These are phyloP conservation scores for Ceratosolen fusciceps DNA, from an alignment of 1,140 invertebrate species.

Conservation along the genomic window DNA sequence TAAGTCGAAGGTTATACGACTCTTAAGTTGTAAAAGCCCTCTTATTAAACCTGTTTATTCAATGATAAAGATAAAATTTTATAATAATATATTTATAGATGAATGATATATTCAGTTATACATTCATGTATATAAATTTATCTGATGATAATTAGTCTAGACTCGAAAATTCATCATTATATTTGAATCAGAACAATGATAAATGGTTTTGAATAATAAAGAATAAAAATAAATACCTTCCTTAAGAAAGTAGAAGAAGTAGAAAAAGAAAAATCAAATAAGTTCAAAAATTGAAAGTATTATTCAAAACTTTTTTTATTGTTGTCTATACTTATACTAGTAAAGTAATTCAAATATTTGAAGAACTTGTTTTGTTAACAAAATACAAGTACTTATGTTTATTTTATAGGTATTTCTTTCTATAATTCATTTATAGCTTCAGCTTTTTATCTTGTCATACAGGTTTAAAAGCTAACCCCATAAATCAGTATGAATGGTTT, in stretches of 20 bases:
- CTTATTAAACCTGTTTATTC: slow-evolving; percentile 53
- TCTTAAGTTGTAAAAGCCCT: slow-evolving; percentile 58
- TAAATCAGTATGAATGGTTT: slow-evolving; percentile 67
- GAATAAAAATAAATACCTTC: background rate
- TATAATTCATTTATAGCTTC: background rate
- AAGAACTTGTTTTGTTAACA: background rate
- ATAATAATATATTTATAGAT: background rate
- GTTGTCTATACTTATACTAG: background rate
- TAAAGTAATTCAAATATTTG: background rate
- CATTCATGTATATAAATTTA: no score
- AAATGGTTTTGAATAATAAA: background rate
- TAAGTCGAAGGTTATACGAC: slow-evolving; percentile 68
- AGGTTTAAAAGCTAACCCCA: slow-evolving; percentile 54
- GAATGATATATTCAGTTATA: background rate
- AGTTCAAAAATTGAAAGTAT: background rate
- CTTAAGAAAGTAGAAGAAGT: background rate
- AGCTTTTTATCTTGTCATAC: slow-evolving; percentile 51
- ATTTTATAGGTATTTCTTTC: background rate
- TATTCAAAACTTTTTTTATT: background rate
- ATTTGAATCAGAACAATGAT: background rate
- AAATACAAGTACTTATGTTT: background rate
- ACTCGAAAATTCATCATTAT: background rate
- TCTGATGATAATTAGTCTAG: no score
- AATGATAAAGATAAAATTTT: slow-evolving; percentile 46
- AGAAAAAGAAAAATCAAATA: background rate